Conservation (phyloP, 2,113 vertebrate species). For the Solea solea region DNA sequence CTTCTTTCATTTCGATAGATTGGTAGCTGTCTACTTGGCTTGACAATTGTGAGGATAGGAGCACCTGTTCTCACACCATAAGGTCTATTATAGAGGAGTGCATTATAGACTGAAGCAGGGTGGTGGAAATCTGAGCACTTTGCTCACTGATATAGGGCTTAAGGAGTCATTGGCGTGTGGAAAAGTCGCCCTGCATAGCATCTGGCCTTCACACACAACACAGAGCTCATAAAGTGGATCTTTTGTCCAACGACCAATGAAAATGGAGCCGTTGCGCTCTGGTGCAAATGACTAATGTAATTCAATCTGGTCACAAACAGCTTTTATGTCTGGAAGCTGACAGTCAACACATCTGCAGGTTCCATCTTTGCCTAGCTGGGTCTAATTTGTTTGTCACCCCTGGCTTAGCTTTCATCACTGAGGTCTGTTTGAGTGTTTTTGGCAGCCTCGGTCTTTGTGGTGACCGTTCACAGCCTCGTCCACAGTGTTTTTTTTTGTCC, state of each 20-base stretch:
- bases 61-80: conserved; percentile 58
- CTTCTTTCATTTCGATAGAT: no score
- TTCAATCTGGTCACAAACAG: conserved; percentile 49
- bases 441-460: conserved; percentile 28
- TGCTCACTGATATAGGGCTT: conserved; percentile 54
- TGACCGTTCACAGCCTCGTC: conserved; percentile 36
- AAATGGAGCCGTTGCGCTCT: conserved; percentile 33
- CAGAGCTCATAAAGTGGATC: conserved; percentile 54
- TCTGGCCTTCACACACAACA: conserved; percentile 53
- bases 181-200: conserved; percentile 58
- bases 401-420: conserved; percentile 55
- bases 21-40: conserved; percentile 5
- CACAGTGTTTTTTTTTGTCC: conserved; percentile 29
- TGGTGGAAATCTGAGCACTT: conserved; percentile 52
- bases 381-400: conserved; percentile 67
- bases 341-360: conserved; percentile 62
- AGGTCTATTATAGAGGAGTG: conserved; percentile 13
- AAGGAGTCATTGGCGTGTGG: conserved; percentile 55
- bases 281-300: conserved; percentile 55
- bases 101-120: conserved; percentile 10
- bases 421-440: conserved; percentile 39
- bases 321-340: conserved; percentile 59
- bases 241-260: conserved; percentile 45
- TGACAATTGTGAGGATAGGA: conserved; percentile 4
- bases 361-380: conserved; percentile 41